phyloP scores from a whole-genome alignment of 2,797 vertebrate species.

The Gambusia yucatana region DNA sequence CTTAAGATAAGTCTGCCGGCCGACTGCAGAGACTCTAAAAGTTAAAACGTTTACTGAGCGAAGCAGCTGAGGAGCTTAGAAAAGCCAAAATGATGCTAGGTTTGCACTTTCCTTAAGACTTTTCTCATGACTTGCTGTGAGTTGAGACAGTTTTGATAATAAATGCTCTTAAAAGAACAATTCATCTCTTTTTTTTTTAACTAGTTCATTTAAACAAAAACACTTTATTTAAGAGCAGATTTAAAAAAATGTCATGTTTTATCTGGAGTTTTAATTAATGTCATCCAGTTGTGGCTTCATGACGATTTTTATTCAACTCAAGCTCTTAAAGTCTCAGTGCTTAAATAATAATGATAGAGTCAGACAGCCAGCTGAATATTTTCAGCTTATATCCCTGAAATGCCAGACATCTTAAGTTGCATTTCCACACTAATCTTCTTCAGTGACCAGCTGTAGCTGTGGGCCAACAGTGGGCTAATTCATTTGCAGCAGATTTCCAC shows the following conservation, averaged over 20 bases:
- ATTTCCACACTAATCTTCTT: conserved; percentile 75
- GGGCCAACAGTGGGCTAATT: conserved; percentile 77
- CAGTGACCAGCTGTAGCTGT: conserved; percentile 60
- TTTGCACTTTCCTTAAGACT: conserved; percentile 24
- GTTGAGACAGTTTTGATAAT: conserved; percentile 23
- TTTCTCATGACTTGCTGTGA: conserved; percentile 26
- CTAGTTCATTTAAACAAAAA: conserved; percentile 47
- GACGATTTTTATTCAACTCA: conserved; percentile 34
- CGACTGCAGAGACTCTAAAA: conserved; percentile 51
- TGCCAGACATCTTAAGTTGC: conserved; percentile 72
- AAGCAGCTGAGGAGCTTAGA: conserved; percentile 56
- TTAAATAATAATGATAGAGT: conserved; percentile 43
- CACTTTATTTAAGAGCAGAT: conserved; percentile 48
- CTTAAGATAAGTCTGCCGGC: conserved; percentile 60
- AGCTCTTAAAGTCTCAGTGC: conserved; percentile 24
- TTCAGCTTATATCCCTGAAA: conserved; percentile 67
- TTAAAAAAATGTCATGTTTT: conserved; percentile 28
- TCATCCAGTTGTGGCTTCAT: conserved; percentile 46
- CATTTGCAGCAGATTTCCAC: conserved; percentile 77
- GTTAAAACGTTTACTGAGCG: conserved; percentile 34
- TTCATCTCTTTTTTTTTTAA: conserved; percentile 30
- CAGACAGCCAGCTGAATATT: conserved; percentile 58
- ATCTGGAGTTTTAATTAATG: conserved; percentile 39
- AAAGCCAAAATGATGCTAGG: conserved; percentile 37
- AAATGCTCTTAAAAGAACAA: conserved; percentile 43